Evolutionary conservation across 2,113 vertebrate genomes (phyloP), one percentile per base, ranked within the genome.

Genomic region (Gymnobelideus leadbeateri): DNA sequence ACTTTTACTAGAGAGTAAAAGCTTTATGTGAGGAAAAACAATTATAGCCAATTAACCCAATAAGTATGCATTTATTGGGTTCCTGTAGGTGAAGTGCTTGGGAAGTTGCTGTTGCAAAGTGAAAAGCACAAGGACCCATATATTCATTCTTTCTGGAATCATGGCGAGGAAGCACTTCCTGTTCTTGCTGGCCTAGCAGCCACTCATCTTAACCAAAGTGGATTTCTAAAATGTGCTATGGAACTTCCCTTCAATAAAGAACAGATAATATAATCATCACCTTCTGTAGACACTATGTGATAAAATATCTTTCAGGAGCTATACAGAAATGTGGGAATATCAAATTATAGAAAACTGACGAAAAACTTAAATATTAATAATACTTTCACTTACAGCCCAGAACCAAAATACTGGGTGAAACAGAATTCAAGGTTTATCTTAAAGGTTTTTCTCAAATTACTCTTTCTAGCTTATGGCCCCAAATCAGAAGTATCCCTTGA

Each of bases 161-260:
- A 43, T 43, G 37, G 16, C 1, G 1, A 0, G 1, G 37, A 90
- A 14, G 51, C 9, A 43, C 57, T n/a, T 6, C 8, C 6, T 25
- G 14, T 43, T 84, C 31, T n/a, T 46, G 1, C 4, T 21, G 19
- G 0, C 0, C 0, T 8, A 2, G 4, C 8, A 8, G 5, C 51
- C 14, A 1, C 6, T 23, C 6, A 12, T 91, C 19, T 46, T 16
- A 37, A 21, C 14, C 8, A 0, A 6, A 19, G 2, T 1, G 11
- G 4, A 84, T 46, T 7, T 8, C 2, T 11, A 8, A 1, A 0
- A 8, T 10, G 16, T 23, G 8, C 37, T 24, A 47, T 12, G 5
- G 37, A 26, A 6, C 5, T 9, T 31, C 8, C 26, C 23, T 5
- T 91, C 9, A 5, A 47, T n/a, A 49, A 25, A 26, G 16, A 52